Evolutionary conservation across 2,888 invertebrate species (phyloP).

Genomic region (Girardia tigrina): DNA sequence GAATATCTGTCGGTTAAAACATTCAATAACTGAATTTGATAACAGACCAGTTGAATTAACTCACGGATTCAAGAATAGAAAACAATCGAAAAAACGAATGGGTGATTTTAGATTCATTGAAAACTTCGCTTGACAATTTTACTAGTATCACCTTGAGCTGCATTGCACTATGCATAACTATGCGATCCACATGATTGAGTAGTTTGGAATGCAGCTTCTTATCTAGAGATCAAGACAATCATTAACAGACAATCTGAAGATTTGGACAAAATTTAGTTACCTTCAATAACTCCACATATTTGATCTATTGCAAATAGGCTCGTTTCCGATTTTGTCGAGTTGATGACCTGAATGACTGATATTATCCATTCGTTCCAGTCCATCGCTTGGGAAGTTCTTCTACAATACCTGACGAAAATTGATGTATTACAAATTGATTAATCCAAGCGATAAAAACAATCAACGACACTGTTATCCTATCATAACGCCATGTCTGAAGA

Average conservation of each 20-base stretch:
- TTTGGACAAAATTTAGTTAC: neutral
- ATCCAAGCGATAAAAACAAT: too few species aligned
- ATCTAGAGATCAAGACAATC: neutral
- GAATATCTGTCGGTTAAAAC: conserved; percentile 54
- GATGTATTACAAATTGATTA: too few species aligned
- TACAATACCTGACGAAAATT: neutral
- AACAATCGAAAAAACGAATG: conserved; percentile 47
- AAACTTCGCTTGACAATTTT: conserved; percentile 50
- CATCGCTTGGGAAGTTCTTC: neutral
- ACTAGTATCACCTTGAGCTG: conserved; percentile 57
- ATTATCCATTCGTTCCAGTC: conserved; percentile 46
- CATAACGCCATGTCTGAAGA: too few species aligned
- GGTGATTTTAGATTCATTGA: conserved; percentile 45
- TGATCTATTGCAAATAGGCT: conserved; percentile 59
- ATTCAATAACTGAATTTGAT: neutral
- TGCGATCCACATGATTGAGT: conserved; percentile 58
- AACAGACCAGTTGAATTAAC: conserved; percentile 34
- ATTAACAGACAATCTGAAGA: neutral
- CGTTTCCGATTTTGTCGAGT: conserved; percentile 57
- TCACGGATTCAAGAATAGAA: conserved; percentile 47
- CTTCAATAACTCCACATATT: conserved; percentile 38
- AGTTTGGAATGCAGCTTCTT: conserved; percentile 41
- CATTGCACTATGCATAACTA: conserved; percentile 57
- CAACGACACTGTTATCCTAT: too few species aligned
- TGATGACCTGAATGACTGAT: conserved; percentile 57